Conservation (phyloP, 2,888 invertebrate genomes). For the Branchipolynoe longqiensis region DNA sequence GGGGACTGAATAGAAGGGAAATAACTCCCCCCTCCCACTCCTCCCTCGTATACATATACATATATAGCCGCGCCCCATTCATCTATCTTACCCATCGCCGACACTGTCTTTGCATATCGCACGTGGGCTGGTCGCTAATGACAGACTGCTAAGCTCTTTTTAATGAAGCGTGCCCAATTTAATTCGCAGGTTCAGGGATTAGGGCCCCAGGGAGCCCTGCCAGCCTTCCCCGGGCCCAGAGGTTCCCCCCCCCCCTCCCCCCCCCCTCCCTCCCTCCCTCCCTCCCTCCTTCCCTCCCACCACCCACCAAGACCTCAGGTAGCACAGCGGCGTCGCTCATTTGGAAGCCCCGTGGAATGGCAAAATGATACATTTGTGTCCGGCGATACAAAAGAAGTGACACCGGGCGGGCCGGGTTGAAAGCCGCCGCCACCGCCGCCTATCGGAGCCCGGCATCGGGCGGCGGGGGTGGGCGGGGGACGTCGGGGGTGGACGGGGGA, state of each 20-base stretch:
- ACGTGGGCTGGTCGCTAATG: conserved; percentile 28
- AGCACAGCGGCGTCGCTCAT: conserved; percentile 17
- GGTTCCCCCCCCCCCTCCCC: too few relatives aligned
- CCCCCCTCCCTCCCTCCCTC: too few relatives aligned
- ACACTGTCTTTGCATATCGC: conserved; percentile 11
- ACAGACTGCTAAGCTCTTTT: conserved; percentile 52
- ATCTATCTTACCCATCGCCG: background rate
- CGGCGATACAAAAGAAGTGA: conserved; percentile 11
- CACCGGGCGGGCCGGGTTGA: background rate
- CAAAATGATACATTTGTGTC: conserved; percentile 54
- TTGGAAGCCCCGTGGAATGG: background rate
- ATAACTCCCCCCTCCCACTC: background rate
- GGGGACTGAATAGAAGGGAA: background rate
- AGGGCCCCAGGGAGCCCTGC: too few relatives aligned
- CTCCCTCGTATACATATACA: background rate
- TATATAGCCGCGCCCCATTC: background rate
- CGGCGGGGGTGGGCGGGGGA: too few relatives aligned
- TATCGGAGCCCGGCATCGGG: background rate
- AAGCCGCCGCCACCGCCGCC: conserved; percentile 23
- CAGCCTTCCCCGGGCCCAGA: too few relatives aligned
- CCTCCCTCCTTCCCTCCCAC: too few relatives aligned
- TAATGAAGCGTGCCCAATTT: conserved; percentile 53
- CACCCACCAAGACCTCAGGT: too few relatives aligned
- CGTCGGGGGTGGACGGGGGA: too few relatives aligned
- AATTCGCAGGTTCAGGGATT: conserved; percentile 48